Percentiles rank a stretch among this genome's conserved stretches.
phyloP scores from a whole-genome alignment of 1,140 invertebrate species.

The Drosophila prosaltans region DNA sequence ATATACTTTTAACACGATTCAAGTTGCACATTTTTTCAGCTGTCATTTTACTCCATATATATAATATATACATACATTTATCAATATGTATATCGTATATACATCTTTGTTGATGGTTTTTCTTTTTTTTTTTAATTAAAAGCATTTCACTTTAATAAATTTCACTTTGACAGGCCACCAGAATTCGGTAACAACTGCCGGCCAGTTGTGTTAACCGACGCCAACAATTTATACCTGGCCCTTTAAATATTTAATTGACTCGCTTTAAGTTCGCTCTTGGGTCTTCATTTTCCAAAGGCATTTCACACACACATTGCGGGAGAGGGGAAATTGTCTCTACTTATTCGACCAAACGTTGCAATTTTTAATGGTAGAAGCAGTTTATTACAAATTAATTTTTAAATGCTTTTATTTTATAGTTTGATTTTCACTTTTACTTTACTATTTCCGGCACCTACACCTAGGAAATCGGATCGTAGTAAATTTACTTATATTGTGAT shows the following conservation, averaged over 20 bases:
- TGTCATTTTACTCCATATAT: slow-evolving; percentile 36
- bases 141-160: slow-evolving; percentile 74
- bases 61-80: neutral
- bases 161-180: slow-evolving; percentile 66
- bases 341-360: neutral
- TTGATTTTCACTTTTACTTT: neutral
- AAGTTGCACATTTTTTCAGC: slow-evolving; percentile 57
- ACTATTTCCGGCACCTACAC: too few species aligned
- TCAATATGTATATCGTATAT: neutral
- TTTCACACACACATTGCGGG: neutral
- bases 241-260: slow-evolving; percentile 75
- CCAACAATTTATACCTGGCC: slow-evolving; percentile 54
- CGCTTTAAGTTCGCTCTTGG: slow-evolving; percentile 9
- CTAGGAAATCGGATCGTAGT: too few species aligned
- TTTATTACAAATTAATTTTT: neutral
- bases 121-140: slow-evolving; percentile 67
- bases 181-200: slow-evolving; percentile 42
- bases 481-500: too few species aligned
- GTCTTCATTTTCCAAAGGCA: slow-evolving; percentile 4
- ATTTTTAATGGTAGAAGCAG: neutral
- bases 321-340: neutral
- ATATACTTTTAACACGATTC: slow-evolving; percentile 61
- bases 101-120: slow-evolving; percentile 8
- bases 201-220: slow-evolving; percentile 36
- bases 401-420: neutral